Percentiles rank a stretch among this genome's conserved stretches.
Evolutionary conservation across 2,888 invertebrate genomes (phyloP).

Genomic region (Conchocele bisecta): DNA sequence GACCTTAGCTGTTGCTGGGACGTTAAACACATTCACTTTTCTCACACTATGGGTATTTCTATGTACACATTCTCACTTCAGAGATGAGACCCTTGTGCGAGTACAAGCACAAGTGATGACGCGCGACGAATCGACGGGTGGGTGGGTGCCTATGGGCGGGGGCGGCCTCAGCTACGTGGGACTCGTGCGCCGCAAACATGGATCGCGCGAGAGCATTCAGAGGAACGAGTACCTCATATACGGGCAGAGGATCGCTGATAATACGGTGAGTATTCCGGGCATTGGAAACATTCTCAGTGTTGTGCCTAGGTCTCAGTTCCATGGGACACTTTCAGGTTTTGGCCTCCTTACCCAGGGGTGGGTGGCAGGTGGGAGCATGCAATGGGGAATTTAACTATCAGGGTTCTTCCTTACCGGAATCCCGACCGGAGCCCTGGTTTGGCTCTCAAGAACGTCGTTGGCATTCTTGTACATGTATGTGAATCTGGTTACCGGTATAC

Average conservation of each 20-base stretch:
- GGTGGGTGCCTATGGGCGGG: constrained; percentile 95
- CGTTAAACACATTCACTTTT: too few species aligned
- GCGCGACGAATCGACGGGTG: constrained; percentile 97
- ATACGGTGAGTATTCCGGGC: constrained; percentile 88
- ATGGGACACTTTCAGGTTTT: too few species aligned
- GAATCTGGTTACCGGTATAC: too few species aligned
- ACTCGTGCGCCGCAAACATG: constrained; percentile 63
- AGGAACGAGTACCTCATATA: constrained; percentile 91
- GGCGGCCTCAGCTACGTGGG: constrained; percentile 95
- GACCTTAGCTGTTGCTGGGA: too few species aligned
- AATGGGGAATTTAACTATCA: too few species aligned
- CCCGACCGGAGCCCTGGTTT: too few species aligned
- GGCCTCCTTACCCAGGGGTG: too few species aligned
- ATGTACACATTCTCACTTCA: constrained; percentile 54
- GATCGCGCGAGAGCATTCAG: constrained; percentile 51
- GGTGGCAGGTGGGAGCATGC: too few species aligned
- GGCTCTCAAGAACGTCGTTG: too few species aligned
- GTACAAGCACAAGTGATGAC: constrained; percentile 99
- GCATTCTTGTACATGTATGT: too few species aligned
- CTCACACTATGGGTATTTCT: constrained; percentile 3
- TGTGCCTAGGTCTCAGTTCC: too few species aligned
- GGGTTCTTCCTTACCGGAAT: too few species aligned
- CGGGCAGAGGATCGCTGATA: constrained; percentile 95
- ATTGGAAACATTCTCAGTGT: background rate
- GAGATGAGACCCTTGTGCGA: constrained; percentile 89